A percentile compares a stretch with the other conserved stretches of the same genome.
These are phyloP conservation scores for Habroteleia sp. DNA, from an alignment of 2,888 invertebrate species.

Conservation along the genomic window DNA sequence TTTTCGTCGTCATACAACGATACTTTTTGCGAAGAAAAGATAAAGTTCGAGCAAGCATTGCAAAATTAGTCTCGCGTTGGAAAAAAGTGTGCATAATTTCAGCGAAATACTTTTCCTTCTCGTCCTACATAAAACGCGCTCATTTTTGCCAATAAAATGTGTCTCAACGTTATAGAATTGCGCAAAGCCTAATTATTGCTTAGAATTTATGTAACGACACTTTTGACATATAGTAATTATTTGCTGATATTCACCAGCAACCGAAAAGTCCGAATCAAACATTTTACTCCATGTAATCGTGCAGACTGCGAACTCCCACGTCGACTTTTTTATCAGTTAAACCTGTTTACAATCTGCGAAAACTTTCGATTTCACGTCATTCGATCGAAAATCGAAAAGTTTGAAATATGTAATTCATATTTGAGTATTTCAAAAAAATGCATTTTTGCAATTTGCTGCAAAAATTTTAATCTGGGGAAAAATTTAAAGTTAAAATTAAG, in stretches of 20 bases:
- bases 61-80: conserved; percentile 16
- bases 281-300: conserved; percentile 29
- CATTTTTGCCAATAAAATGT: conserved; percentile 50
- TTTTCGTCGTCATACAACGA: neutral
- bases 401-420: too few relatives aligned
- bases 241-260: conserved; percentile 35
- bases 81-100: conserved; percentile 35
- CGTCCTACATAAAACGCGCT: conserved; percentile 31
- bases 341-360: conserved; percentile 50
- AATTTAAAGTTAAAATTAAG: too few relatives aligned
- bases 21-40: conserved; percentile 1
- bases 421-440: too few relatives aligned
- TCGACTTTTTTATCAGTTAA: conserved; percentile 35
- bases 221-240: conserved; percentile 50
- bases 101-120: conserved; percentile 32
- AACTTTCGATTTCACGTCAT: conserved; percentile 36
- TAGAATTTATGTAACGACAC: conserved; percentile 44
- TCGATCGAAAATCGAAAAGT: conserved; percentile 17
- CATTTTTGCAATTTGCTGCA: too few relatives aligned
- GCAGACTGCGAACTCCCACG: conserved; percentile 43
- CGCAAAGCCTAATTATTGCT: conserved; percentile 47
- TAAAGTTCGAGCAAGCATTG: conserved; percentile 12
- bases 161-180: conserved; percentile 39
- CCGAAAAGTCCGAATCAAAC: conserved; percentile 41
- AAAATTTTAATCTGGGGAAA: too few relatives aligned